Percentiles rank a stretch among this genome's conserved stretches.
These are phyloP conservation scores for Drosophila atroscutellata DNA, from an alignment of 2,888 invertebrate species.

Conservation along the genomic window DNA sequence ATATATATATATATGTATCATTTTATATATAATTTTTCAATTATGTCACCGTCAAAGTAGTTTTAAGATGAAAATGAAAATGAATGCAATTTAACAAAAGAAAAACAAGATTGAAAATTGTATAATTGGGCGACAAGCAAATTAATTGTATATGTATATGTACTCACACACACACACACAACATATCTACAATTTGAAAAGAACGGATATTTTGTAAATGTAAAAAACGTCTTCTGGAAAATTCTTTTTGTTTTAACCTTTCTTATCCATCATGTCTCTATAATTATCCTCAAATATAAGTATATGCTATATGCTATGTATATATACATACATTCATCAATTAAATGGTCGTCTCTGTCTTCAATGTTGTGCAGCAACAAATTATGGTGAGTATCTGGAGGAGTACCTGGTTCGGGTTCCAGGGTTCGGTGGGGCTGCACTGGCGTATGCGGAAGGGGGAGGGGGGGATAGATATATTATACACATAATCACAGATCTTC, in stretches of 20 bases:
- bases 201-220: constrained; percentile 14
- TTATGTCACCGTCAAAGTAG: constrained; percentile 24
- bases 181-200: constrained; percentile 16
- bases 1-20: not conserved
- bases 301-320: constrained; percentile 15
- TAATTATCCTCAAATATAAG: constrained; percentile 23
- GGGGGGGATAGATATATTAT: not conserved
- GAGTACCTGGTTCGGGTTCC: no score
- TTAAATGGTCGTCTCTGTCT: constrained; percentile 14
- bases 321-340: constrained; percentile 7
- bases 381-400: constrained; percentile 29
- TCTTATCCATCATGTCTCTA: constrained; percentile 11
- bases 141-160: constrained; percentile 5
- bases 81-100: not conserved
- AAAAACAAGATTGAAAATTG: not conserved
- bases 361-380: not conserved
- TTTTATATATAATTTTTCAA: constrained; percentile 20
- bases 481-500: not conserved
- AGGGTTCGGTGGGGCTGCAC: not conserved
- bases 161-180: constrained; percentile 2
- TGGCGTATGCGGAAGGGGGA: not conserved
- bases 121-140: constrained; percentile 7
- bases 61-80: constrained; percentile 3
- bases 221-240: constrained; percentile 2
- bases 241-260: constrained; percentile 6